phyloP scores from a whole-genome alignment of 2,888 invertebrate genomes.

The Strigamia crassipes region DNA sequence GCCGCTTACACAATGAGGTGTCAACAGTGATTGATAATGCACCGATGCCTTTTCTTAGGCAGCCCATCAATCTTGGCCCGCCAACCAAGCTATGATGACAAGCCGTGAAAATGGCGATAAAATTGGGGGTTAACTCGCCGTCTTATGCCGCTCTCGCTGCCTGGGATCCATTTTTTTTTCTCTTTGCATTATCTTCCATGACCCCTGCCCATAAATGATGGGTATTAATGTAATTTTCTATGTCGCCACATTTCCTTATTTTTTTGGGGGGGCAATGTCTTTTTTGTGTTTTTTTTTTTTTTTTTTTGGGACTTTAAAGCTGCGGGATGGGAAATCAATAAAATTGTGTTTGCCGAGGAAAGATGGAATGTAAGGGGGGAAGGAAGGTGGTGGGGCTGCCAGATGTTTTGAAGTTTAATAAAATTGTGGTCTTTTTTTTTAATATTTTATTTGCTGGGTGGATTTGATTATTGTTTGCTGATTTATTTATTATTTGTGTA shows the following conservation, averaged over 20 bases:
- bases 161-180: background rate
- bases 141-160: background rate
- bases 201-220: background rate
- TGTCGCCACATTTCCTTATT: background rate
- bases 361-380: background rate
- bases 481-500: background rate
- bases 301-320: background rate
- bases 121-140: slow-evolving; percentile 1
- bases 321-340: background rate
- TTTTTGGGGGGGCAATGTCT: background rate
- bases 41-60: slow-evolving; percentile 16
- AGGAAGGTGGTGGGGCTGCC: background rate
- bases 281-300: background rate
- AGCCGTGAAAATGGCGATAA: slow-evolving; percentile 22
- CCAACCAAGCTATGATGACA: background rate
- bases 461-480: too few relatives aligned
- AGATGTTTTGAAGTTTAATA: background rate
- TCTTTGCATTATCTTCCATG: background rate
- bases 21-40: slow-evolving; percentile 35
- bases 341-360: background rate
- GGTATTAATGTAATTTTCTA: slow-evolving; percentile 17
- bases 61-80: background rate
- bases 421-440: background rate
- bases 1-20: slow-evolving; percentile 25
- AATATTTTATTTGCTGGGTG: background rate